Base-by-base conservation (phyloP, 2,888 invertebrate genomes). In the Octonoba sinensis region DNA sequence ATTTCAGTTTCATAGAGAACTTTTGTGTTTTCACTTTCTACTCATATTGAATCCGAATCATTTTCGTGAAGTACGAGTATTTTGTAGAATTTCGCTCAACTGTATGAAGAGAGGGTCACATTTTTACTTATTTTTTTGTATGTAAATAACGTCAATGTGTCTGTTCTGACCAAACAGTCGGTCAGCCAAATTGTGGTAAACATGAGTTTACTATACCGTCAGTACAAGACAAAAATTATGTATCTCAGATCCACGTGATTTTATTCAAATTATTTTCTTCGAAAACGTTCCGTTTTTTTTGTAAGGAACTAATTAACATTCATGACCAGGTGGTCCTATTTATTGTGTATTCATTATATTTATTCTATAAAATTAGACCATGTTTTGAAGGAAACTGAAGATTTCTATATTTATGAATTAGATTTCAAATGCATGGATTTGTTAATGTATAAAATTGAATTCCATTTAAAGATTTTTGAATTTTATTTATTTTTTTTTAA, bases 81-180 rank as follows among this genome's bases (percentile, higher is more conserved):
- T 81, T 81, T 81, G 73, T 81, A 81, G 79, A 81, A 81, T 74
- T 81, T 81, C 79, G 79, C 79, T 81, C 79, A 81, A 81, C 69
- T 81, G 79, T 81, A 81, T 73, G 79, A 81, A 81, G 74, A 74
- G 79, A 81, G 64, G 72, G 79, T 81, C 73, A 69, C 79, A 81
- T 81, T 81, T 81, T 81, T 81, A 81, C 79, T 81, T 81, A 81
- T 81, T 81, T 81, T 70, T 81, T 81, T 81, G 73, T 81, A 81
- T 81, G 79, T 81, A 81, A 73, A 81, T 81, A 65, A 81, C 69
- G 79, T 81, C 79, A 81, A 64, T 73, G 79, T 81, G 79, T 81
- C 67, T 74, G 69, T 81, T 81, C 79, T 81, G 79, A 64, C 67
- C 69, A 73, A 60, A 71, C 69, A 69, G 67, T 70, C 18, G 79